Evolutionary conservation across 2,797 vertebrate genomes (phyloP).

Genomic region (Triplophysa bombifrons): DNA sequence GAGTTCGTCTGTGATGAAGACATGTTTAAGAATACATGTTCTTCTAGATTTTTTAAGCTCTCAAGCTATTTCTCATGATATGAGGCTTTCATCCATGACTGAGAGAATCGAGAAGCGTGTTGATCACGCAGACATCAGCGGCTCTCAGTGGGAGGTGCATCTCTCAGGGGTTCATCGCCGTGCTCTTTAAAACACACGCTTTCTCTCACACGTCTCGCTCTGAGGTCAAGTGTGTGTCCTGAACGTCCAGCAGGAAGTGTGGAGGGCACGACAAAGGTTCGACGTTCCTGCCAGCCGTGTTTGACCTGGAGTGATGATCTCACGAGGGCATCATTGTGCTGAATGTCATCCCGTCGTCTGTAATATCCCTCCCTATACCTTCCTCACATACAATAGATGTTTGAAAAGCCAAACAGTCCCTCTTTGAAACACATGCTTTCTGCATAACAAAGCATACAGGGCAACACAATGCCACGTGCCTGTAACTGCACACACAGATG

Average conservation of each 20-base stretch:
- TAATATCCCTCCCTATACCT: not conserved
- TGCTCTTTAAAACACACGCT: conserved; percentile 42
- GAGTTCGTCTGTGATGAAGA: too few species aligned
- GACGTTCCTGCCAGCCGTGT: conserved; percentile 23
- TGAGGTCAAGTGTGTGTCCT: conserved; percentile 21
- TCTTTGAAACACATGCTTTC: not conserved
- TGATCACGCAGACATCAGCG: not conserved
- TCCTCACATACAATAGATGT: too few species aligned
- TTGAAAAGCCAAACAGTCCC: not conserved
- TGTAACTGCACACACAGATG: conserved; percentile 4
- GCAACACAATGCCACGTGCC: not conserved
- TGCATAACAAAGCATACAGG: not conserved
- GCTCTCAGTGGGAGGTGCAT: not conserved
- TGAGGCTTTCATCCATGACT: too few species aligned
- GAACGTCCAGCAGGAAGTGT: not conserved
- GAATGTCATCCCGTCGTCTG: not conserved
- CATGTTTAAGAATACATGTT: too few species aligned
- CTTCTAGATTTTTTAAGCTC: too few species aligned
- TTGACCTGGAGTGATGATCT: not conserved
- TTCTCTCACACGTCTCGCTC: conserved; percentile 13
- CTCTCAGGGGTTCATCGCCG: conserved; percentile 1
- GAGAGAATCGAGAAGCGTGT: too few species aligned
- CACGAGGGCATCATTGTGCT: conserved; percentile 2
- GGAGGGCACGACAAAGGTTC: not conserved
- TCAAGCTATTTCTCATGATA: not conserved